Percentiles rank a stretch among this genome's conserved stretches.
Conservation (phyloP, 2,888 invertebrate species). For the Euplagia quadripunctaria region DNA sequence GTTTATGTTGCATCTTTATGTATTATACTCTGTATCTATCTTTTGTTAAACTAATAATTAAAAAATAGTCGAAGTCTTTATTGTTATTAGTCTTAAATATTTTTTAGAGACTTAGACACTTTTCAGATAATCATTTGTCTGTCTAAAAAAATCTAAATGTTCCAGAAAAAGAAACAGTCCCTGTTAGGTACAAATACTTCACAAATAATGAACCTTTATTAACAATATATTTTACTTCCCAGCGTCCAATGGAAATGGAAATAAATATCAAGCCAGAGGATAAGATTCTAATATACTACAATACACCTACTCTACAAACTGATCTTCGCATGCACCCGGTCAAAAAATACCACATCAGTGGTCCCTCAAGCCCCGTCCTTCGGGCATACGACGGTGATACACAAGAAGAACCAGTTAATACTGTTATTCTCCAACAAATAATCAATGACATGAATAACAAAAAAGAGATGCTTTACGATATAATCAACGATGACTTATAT, state of each 20-base stretch:
- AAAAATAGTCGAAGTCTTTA: too few relatives aligned
- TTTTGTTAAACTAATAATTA: too few relatives aligned
- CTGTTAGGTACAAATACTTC: too few relatives aligned
- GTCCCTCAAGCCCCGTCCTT: background rate
- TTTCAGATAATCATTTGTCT: too few relatives aligned
- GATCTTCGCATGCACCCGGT: background rate
- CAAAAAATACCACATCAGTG: background rate
- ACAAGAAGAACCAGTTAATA: background rate
- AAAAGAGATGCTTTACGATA: background rate
- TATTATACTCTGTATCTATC: too few relatives aligned
- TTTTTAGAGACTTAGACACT: too few relatives aligned
- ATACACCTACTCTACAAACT: background rate
- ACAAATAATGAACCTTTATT: background rate
- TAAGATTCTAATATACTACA: background rate
- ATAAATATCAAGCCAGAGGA: background rate
- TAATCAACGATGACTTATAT: background rate
- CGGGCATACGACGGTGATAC: background rate
- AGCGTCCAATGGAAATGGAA: conserved; percentile 1
- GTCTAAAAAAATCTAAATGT: too few relatives aligned
- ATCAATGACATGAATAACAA: background rate
- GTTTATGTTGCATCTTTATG: too few relatives aligned
- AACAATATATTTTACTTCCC: background rate
- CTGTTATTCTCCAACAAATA: background rate
- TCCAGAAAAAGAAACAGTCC: too few relatives aligned
- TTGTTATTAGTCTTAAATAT: too few relatives aligned